phyloP scores from a whole-genome alignment of 2,113 vertebrate species.

The Pyxicephalus adspersus region DNA sequence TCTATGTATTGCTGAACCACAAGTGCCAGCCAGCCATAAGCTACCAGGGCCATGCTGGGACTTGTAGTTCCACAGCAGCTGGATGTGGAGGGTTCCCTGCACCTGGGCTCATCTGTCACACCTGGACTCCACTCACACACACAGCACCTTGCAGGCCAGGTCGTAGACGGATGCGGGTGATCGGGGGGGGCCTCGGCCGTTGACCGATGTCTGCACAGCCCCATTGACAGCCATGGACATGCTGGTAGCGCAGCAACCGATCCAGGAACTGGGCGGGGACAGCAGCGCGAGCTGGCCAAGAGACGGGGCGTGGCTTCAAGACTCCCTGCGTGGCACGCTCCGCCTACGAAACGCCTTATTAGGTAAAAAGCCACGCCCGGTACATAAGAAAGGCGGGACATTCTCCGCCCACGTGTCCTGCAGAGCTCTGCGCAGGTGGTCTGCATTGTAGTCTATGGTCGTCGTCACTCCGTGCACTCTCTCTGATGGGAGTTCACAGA shows the following conservation, averaged over 20 bases:
- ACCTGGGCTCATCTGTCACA: not conserved
- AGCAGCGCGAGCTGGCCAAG: not conserved
- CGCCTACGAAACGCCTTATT: not conserved
- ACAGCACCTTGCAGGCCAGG: slow-evolving; percentile 26
- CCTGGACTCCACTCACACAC: not conserved
- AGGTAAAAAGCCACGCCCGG: too few species aligned
- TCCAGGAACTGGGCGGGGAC: not conserved
- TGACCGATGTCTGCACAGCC: too few species aligned
- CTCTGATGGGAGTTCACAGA: too few species aligned
- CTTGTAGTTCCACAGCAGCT: too few species aligned
- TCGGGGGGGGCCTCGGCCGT: not conserved
- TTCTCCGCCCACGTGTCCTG: too few species aligned
- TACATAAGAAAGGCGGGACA: too few species aligned
- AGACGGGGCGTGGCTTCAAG: not conserved
- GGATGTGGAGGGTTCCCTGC: not conserved
- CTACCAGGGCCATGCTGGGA: not conserved
- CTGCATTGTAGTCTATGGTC: too few species aligned
- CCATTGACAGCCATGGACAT: not conserved
- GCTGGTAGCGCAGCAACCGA: not conserved
- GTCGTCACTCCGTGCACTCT: too few species aligned
- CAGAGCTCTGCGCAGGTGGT: too few species aligned
- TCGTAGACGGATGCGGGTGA: not conserved
- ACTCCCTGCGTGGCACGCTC: not conserved
- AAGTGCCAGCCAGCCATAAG: too few species aligned
- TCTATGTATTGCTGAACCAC: too few species aligned